Conservation (phyloP, 2,797 vertebrate genomes). For the Heterohyrax brucei region DNA sequence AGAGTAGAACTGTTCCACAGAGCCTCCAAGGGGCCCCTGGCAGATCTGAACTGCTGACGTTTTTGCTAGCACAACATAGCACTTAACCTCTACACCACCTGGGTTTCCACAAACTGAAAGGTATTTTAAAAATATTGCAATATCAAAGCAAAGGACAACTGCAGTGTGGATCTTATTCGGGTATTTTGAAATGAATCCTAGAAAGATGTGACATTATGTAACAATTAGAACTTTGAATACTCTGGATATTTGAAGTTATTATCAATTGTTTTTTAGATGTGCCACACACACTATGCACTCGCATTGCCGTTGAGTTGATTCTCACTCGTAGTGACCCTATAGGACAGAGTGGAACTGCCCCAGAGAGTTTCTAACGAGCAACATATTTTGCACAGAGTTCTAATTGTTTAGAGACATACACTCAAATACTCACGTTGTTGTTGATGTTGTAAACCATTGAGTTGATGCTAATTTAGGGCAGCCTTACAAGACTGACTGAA, state of each 20-base stretch:
- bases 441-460: not conserved
- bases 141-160: slow-evolving; percentile 1
- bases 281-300: too few relatives aligned
- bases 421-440: not conserved
- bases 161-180: not conserved
- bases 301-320: too few relatives aligned
- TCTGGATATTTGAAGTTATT: not conserved
- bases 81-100: too few relatives aligned
- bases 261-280: not conserved
- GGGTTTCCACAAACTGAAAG: not conserved
- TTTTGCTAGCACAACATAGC: too few relatives aligned
- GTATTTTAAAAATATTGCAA: not conserved
- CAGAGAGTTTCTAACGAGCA: not conserved
- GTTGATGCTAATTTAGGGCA: not conserved
- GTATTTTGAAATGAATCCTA: slow-evolving; percentile 36
- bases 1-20: too few relatives aligned
- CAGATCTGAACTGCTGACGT: too few relatives aligned
- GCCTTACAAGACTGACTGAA: not conserved
- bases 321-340: too few relatives aligned
- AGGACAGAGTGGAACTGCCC: too few relatives aligned
- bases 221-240: slow-evolving; percentile 11
- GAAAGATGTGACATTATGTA: not conserved
- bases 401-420: slow-evolving; percentile 32
- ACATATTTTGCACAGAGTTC: slow-evolving; percentile 40
- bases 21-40: too few relatives aligned